phyloP scores from a whole-genome alignment of 2,888 invertebrate species.

The Arge pagana region DNA sequence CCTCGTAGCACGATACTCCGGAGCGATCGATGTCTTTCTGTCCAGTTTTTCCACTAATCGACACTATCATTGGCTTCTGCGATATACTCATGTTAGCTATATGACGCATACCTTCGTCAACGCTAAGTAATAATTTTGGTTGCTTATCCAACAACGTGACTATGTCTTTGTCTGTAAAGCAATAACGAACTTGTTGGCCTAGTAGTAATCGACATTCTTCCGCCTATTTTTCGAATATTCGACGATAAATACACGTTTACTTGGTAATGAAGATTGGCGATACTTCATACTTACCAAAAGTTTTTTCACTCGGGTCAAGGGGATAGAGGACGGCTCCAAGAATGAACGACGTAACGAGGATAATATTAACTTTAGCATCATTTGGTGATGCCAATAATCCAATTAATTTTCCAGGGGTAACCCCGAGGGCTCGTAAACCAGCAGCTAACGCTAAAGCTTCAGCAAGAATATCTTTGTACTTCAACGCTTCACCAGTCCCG shows the following conservation, averaged over 20 bases:
- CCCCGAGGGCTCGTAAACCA: conserved; percentile 13
- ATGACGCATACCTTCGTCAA: conserved; percentile 2
- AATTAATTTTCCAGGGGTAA: conserved; percentile 17
- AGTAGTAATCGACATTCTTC: too few species aligned
- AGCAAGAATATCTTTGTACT: conserved; percentile 13
- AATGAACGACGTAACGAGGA: conserved; percentile 15
- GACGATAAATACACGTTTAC: too few species aligned
- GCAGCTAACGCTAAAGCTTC: conserved; percentile 17
- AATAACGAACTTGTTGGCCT: too few species aligned
- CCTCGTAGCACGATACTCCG: neutral
- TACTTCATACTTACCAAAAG: conserved; percentile 1
- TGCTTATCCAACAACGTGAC: conserved; percentile 6
- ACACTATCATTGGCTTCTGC: conserved; percentile 4
- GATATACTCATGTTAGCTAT: conserved; percentile 7
- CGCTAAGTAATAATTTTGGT: conserved; percentile 10
- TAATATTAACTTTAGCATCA: conserved; percentile 12
- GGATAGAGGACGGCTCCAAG: conserved; percentile 18
- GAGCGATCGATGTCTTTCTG: neutral
- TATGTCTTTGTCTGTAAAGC: neutral
- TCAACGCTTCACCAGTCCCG: conserved; percentile 15
- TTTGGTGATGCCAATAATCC: conserved; percentile 15
- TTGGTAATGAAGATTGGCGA: too few species aligned
- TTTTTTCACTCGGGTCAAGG: conserved; percentile 8
- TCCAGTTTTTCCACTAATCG: conserved; percentile 5
- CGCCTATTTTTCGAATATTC: too few species aligned